Percentiles rank a stretch among this genome's conserved stretches.
These are phyloP conservation scores for Malacoraja senta DNA, from an alignment of 2,797 vertebrate genomes.

Conservation along the genomic window DNA sequence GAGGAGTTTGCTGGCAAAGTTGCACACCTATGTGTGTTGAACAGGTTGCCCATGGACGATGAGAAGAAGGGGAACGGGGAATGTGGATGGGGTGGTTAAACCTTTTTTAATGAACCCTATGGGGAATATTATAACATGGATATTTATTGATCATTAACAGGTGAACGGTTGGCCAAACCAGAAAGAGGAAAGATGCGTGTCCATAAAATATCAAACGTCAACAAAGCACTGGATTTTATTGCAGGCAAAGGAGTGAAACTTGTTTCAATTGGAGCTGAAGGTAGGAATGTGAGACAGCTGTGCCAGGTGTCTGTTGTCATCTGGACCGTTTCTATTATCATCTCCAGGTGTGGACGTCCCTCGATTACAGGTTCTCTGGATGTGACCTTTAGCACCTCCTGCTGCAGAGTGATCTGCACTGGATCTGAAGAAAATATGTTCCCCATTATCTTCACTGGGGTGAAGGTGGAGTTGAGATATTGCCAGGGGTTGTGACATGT, in stretches of 20 bases:
- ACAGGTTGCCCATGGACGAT: no score
- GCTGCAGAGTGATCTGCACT: neutral
- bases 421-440: neutral
- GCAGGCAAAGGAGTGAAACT: conserved; percentile 81
- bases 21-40: no score
- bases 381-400: neutral
- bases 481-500: no score
- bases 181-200: conserved; percentile 84
- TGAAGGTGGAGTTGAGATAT: no score
- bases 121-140: conserved; percentile 41
- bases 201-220: conserved; percentile 84
- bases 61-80: no score
- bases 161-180: conserved; percentile 79
- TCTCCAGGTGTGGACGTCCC: no score
- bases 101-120: neutral
- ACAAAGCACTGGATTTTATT: conserved; percentile 82
- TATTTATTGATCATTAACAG: conserved; percentile 48
- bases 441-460: neutral
- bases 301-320: neutral
- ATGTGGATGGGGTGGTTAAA: neutral
- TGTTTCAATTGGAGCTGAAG: conserved; percentile 81
- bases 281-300: conserved; percentile 53
- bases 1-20: neutral
- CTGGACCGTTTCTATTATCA: neutral
- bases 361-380: neutral